Conservation (phyloP, 2,113 vertebrate genomes). For the Orthochromis indermauri region DNA sequence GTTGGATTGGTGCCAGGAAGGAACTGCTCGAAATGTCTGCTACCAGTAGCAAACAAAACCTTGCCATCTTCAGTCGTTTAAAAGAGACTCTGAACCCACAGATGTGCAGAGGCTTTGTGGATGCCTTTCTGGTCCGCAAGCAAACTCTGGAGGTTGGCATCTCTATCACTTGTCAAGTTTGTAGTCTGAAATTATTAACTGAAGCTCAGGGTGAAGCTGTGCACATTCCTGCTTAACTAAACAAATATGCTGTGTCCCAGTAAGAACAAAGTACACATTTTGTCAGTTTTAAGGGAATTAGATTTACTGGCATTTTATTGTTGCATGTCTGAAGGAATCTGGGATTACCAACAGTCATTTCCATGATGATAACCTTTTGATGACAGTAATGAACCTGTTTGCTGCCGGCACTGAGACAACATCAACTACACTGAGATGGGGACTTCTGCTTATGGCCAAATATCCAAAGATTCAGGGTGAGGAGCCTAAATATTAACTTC, state of each 20-base stretch:
- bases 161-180: background rate
- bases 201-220: background rate
- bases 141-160: conserved; percentile 21
- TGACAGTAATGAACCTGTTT: too few species aligned
- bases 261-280: background rate
- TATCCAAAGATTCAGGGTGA: too few species aligned
- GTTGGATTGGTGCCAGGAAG: background rate
- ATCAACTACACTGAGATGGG: too few species aligned
- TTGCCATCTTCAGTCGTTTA: background rate
- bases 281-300: background rate
- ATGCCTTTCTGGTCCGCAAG: conserved; percentile 8
- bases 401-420: too few species aligned
- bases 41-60: background rate
- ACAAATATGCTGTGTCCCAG: background rate
- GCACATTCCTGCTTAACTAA: background rate
- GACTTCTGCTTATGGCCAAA: too few species aligned
- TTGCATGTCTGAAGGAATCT: background rate
- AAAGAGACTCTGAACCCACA: background rate
- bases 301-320: background rate
- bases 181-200: background rate
- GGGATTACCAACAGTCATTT: too few species aligned
- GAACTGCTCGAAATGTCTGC: accelerated
- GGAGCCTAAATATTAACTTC: too few species aligned
- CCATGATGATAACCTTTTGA: too few species aligned
- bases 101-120: conserved; percentile 34